A percentile compares a stretch with the other conserved stretches of the same genome.
These are phyloP conservation scores for Anguilla anguilla DNA, from an alignment of 2,797 vertebrate genomes.

Conservation along the genomic window DNA sequence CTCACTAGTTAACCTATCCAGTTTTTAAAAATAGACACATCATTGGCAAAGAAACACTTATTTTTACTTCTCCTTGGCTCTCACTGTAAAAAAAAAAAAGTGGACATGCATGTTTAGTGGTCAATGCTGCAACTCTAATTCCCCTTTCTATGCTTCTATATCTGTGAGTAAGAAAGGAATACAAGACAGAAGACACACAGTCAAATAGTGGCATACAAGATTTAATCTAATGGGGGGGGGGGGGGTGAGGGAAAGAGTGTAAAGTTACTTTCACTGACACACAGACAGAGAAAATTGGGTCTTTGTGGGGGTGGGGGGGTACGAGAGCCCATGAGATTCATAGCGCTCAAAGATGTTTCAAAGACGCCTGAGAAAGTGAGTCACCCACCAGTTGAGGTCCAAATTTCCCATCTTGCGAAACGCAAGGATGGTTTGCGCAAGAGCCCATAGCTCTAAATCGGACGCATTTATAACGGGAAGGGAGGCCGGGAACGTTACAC, in stretches of 20 bases:
- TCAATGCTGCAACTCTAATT: not conserved
- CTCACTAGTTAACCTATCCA: not conserved
- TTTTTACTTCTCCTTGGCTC: not conserved
- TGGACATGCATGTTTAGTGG: not conserved
- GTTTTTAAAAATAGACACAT: not conserved
- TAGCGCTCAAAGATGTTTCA: not conserved
- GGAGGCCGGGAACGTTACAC: not conserved
- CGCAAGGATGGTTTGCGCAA: not conserved
- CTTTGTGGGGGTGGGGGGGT: not conserved
- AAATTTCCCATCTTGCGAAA: not conserved
- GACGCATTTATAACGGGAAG: not conserved
- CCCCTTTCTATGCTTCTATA: not conserved
- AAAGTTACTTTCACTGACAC: not conserved
- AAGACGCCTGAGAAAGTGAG: not conserved
- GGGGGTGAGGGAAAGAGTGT: not conserved
- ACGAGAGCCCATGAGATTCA: not conserved
- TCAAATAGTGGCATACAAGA: not conserved
- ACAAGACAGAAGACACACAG: not conserved
- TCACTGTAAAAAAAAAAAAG: not conserved
- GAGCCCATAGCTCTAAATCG: not conserved
- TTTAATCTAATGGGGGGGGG: slow-evolving; percentile 23
- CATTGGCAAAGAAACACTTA: not conserved
- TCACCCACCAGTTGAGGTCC: not conserved
- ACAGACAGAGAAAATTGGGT: not conserved
- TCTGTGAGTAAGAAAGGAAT: not conserved